Percentiles rank a stretch among this genome's conserved stretches.
These are phyloP conservation scores for Colostygia pectinataria DNA, from an alignment of 2,888 invertebrate species.

Conservation along the genomic window DNA sequence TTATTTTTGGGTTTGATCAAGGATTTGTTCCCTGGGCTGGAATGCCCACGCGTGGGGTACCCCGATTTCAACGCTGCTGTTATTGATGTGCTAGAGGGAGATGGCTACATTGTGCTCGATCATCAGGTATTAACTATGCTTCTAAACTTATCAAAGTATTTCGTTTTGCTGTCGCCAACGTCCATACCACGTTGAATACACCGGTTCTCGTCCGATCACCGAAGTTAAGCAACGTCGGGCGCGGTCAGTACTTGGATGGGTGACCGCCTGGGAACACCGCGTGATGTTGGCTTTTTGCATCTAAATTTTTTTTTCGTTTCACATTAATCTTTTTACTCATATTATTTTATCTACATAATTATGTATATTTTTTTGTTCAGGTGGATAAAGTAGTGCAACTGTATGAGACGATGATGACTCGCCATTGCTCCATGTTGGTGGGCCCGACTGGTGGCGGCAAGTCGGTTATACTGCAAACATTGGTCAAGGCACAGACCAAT, in stretches of 20 bases:
- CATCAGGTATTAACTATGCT: slow-evolving; percentile 59
- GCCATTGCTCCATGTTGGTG: slow-evolving; percentile 95
- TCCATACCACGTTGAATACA: slow-evolving; percentile 30
- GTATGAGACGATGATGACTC: slow-evolving; percentile 97
- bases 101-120: slow-evolving; percentile 85
- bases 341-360: neutral
- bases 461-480: slow-evolving; percentile 90
- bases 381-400: slow-evolving; percentile 94
- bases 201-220: slow-evolving; percentile 75
- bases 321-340: too few species aligned
- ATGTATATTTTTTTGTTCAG: slow-evolving; percentile 65
- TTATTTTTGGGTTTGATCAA: slow-evolving; percentile 93
- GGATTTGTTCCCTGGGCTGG: slow-evolving; percentile 95
- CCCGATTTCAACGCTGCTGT: slow-evolving; percentile 93
- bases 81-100: slow-evolving; percentile 84
- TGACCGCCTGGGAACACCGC: slow-evolving; percentile 62
- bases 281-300: slow-evolving; percentile 57
- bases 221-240: slow-evolving; percentile 76
- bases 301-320: too few species aligned
- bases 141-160: too few species aligned
- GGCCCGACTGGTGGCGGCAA: slow-evolving; percentile 97
- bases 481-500: slow-evolving; percentile 90
- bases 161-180: slow-evolving; percentile 7
- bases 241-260: slow-evolving; percentile 59
- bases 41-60: slow-evolving; percentile 94